Evolutionary conservation across 1,140 invertebrate species (phyloP), one percentile per base, ranked within the genome.

Genomic region (Trachymyrmex cornetzi): DNA sequence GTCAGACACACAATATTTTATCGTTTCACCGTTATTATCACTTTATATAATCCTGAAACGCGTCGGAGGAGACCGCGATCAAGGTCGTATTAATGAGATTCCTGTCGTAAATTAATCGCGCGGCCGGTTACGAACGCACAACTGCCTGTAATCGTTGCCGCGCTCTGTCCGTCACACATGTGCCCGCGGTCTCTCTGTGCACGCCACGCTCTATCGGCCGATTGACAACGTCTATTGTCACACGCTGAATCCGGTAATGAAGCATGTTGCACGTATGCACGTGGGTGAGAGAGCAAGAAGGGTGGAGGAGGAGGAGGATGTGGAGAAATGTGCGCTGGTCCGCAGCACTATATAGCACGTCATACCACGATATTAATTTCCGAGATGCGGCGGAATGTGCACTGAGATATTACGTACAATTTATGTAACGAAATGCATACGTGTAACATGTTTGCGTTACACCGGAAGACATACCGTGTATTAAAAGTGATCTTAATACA

Each of bases 171-270:
- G 12, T 63, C 71, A 6, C 22, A 61, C 5, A 63, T 22, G 12
- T 84, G 55, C 27, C 5, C 30, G 16, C n/a, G 22, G n/a, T 48
- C 38, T 80, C 27, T 48, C 7, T 82, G 44, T 61, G n/a, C 22
- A 38, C 34, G 55, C 30, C 14, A 38, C 30, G 27, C 57, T 88
- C 57, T 86, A 87, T 66, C 57, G 85, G 82, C 61, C 72, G 77
- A 74, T 61, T 71, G 55, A 89, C 89, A 84, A 89, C 77, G 48
- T 44, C 77, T 69, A 63, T 85, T 79, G 57, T 87, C 57, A 57
- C 69, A 85, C 53, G 27, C 50, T 66, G 61, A 87, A 90, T 74
- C 57, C 61, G 72, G 30, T 71, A 79, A 89, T 84, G 85, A 82
- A 89, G 79, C 50, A 55, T 72, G 84, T 74, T 38, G 53, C 55